A percentile compares a stretch with the other conserved stretches of the same genome.
These are phyloP conservation scores for Torymus tubicola DNA, from an alignment of 2,888 invertebrate species.

Conservation along the genomic window DNA sequence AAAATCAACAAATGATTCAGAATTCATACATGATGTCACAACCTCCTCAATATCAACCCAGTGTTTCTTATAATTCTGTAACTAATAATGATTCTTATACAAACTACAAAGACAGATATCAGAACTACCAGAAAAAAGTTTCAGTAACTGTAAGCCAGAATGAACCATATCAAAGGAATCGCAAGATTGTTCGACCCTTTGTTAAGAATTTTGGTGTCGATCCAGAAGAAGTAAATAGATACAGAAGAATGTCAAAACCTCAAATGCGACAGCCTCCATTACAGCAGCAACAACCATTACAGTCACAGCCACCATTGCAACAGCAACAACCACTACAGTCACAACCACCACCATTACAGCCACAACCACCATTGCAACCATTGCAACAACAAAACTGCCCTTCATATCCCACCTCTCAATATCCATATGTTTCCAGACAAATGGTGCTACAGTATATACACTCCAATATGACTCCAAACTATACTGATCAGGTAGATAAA, in stretches of 20 bases:
- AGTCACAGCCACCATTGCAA: slow-evolving; percentile 60
- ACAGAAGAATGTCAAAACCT: slow-evolving; percentile 37
- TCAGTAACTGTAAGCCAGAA: slow-evolving; percentile 60
- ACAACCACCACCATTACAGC: slow-evolving; percentile 10
- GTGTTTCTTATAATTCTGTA: slow-evolving; percentile 60
- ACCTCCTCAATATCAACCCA: slow-evolving; percentile 67
- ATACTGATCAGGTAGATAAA: slow-evolving; percentile 47
- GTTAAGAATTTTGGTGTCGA: slow-evolving; percentile 62
- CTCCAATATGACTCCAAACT: slow-evolving; percentile 65
- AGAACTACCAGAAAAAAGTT: slow-evolving; percentile 61
- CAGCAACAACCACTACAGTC: slow-evolving; percentile 13
- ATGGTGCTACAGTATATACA: slow-evolving; percentile 68
- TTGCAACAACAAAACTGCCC: slow-evolving; percentile 67
- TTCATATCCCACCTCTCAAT: slow-evolving; percentile 64
- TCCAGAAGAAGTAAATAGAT: slow-evolving; percentile 57
- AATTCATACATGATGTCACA: slow-evolving; percentile 60
- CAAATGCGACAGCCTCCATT: no score
- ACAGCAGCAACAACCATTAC: not conserved
- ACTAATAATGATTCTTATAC: slow-evolving; percentile 59
- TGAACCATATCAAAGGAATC: slow-evolving; percentile 64
- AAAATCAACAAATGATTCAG: slow-evolving; percentile 56
- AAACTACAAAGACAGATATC: slow-evolving; percentile 61
- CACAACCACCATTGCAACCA: slow-evolving; percentile 56
- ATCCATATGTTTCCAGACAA: slow-evolving; percentile 67
- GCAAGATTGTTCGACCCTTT: slow-evolving; percentile 61